Conservation (phyloP, 2,113 vertebrate species). For the Nesospiza acunhae region DNA sequence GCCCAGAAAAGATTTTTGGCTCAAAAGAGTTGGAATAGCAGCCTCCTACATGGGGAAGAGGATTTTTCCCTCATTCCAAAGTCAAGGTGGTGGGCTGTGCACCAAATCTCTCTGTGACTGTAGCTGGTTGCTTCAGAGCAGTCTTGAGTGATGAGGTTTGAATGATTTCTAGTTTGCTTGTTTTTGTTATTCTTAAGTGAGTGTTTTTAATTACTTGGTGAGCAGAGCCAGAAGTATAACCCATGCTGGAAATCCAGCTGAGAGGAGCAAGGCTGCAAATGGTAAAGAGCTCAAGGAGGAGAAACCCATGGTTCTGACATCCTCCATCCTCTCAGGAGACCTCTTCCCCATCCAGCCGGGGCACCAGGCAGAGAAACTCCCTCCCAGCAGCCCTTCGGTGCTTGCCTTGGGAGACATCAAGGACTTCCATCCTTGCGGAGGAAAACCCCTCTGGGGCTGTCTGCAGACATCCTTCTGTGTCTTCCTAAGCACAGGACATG, state of each 20-base stretch:
- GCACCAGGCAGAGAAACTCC: not conserved
- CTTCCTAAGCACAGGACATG: not conserved
- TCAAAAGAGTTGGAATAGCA: not conserved
- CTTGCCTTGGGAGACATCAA: not conserved
- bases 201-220: constrained; percentile 22
- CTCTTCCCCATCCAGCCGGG: not conserved
- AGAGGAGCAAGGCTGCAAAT: not conserved
- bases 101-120: not conserved
- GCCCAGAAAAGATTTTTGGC: not conserved
- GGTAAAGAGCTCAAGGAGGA: not conserved
- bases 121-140: not conserved
- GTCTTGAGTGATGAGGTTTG: not conserved
- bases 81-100: not conserved
- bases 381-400: not conserved
- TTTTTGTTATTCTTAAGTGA: not conserved
- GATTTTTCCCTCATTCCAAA: not conserved
- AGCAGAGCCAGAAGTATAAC: not conserved
- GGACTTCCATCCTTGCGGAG: not conserved
- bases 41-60: not conserved
- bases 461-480: not conserved
- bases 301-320: fast-evolving
- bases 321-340: not conserved
- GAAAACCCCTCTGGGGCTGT: not conserved
- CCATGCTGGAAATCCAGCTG: not conserved
- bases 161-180: constrained; percentile 27